These are phyloP conservation scores for Pantherophis guttatus DNA, from an alignment of 2,113 vertebrate genomes.

Conservation along the genomic window DNA sequence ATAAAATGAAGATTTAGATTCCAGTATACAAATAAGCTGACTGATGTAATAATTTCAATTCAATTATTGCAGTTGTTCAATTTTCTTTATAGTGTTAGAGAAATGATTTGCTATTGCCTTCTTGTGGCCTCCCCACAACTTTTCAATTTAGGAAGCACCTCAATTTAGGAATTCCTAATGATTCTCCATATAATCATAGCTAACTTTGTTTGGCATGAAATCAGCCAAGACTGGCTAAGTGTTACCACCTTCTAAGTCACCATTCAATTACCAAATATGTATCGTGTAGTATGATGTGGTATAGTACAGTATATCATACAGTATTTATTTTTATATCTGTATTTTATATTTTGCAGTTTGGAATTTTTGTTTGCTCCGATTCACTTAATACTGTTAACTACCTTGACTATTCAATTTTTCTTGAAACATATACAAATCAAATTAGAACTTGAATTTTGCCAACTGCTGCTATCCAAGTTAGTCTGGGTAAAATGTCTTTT, in stretches of 20 bases:
- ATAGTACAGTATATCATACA: neutral
- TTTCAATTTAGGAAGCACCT: neutral
- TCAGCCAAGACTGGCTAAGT: neutral
- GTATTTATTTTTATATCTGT: neutral
- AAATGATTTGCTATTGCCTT: neutral
- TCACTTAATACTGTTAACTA: neutral
- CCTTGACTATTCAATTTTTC: neutral
- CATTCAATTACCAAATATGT: neutral
- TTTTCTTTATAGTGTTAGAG: neutral
- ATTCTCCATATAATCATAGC: neutral
- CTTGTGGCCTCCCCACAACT: neutral
- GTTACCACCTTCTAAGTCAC: neutral
- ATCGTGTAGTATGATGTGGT: too few relatives aligned
- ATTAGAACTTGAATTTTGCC: neutral
- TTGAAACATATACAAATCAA: neutral
- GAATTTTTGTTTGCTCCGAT: neutral
- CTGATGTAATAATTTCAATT: neutral
- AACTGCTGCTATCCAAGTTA: neutral
- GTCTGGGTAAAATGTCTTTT: neutral
- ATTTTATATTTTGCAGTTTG: neutral
- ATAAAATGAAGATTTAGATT: neutral
- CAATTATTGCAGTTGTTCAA: neutral
- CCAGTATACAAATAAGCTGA: neutral
- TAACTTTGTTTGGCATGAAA: neutral
- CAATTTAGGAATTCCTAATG: neutral